phyloP scores from a whole-genome alignment of 1,140 invertebrate genomes.

The Lepidurus apus region DNA sequence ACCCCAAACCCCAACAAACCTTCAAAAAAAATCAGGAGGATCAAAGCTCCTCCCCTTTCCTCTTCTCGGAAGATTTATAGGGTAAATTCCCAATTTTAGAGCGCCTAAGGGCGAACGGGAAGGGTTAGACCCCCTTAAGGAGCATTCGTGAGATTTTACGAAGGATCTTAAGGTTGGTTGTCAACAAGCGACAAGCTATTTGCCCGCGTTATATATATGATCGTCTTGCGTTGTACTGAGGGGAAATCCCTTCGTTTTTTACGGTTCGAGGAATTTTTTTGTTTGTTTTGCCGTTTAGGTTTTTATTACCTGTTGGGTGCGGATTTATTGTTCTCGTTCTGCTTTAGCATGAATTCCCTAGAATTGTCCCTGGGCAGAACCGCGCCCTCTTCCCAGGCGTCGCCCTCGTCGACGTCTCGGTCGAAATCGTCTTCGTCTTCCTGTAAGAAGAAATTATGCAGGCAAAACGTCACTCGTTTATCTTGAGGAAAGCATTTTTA shows the following conservation, averaged over 20 bases:
- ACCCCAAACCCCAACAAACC: no score
- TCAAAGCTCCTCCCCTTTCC: no score
- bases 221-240: not conserved
- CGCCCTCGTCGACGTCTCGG: conserved; percentile 47
- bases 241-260: not conserved
- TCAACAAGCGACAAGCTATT: not conserved
- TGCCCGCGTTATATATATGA: not conserved
- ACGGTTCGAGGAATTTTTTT: not conserved
- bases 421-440: conserved; percentile 76
- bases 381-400: conserved; percentile 46
- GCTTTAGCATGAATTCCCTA: conserved; percentile 73
- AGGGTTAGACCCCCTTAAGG: no score
- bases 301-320: conserved; percentile 28
- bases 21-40: no score
- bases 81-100: no score
- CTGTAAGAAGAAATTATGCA: conserved; percentile 37
- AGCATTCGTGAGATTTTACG: not conserved
- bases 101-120: no score
- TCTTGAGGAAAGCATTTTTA: not conserved
- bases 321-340: conserved; percentile 20
- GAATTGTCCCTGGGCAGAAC: conserved; percentile 84
- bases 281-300: not conserved
- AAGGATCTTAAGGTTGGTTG: not conserved
- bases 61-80: no score
- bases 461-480: not conserved